A percentile compares a stretch with the other conserved stretches of the same genome.
These are phyloP conservation scores for Pardosa pseudoannulata DNA, from an alignment of 2,888 invertebrate genomes.

Conservation along the genomic window DNA sequence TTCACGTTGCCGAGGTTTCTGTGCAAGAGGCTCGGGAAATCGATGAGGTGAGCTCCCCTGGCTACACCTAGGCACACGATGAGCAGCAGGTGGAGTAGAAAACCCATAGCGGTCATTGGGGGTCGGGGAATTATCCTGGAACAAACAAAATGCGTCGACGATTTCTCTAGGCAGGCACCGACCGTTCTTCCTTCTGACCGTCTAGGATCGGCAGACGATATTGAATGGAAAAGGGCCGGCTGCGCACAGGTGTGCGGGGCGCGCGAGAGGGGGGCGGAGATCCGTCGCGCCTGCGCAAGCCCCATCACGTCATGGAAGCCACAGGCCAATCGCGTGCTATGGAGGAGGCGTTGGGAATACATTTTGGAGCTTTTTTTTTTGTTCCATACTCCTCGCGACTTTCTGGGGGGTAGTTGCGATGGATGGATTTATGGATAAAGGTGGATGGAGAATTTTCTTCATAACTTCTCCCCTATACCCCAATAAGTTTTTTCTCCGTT, in stretches of 20 bases:
- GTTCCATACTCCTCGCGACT: too few relatives aligned
- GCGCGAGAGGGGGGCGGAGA: constrained; percentile 22
- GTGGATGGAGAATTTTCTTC: too few relatives aligned
- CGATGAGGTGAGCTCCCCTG: constrained; percentile 72
- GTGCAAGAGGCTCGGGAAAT: constrained; percentile 73
- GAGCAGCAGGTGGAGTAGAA: constrained; percentile 28
- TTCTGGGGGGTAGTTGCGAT: too few relatives aligned
- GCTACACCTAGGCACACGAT: constrained; percentile 66
- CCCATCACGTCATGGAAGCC: constrained; percentile 39
- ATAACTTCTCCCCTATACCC: too few relatives aligned
- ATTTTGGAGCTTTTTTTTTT: too few relatives aligned
- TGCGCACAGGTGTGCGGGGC: constrained; percentile 38
- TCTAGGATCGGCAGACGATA: constrained; percentile 46
- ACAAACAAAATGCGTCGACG: too few relatives aligned
- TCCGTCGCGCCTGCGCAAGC: constrained; percentile 50
- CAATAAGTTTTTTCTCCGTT: too few relatives aligned
- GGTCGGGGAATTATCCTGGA: too few relatives aligned
- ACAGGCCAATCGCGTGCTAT: constrained; percentile 19
- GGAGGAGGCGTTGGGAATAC: neutral
- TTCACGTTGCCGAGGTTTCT: constrained; percentile 74
- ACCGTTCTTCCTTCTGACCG: too few relatives aligned
- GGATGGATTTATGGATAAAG: too few relatives aligned
- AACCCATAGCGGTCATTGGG: constrained; percentile 13
- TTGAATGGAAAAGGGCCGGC: constrained; percentile 33
- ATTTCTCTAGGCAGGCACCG: neutral